These are phyloP conservation scores for Phocides pigmalion DNA, from an alignment of 1,140 invertebrate species.

Conservation along the genomic window DNA sequence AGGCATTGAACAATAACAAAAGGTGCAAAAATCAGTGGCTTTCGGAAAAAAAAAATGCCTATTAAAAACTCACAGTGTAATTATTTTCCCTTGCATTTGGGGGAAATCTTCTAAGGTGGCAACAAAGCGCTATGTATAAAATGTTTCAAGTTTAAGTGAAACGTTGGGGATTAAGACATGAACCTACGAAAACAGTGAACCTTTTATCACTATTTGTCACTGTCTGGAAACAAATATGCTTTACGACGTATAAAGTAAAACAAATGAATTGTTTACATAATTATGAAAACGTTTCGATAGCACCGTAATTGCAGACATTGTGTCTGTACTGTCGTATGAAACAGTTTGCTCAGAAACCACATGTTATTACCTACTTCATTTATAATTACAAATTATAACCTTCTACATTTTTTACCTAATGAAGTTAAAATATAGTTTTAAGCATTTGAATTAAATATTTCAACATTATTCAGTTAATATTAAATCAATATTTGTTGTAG, in stretches of 20 bases:
- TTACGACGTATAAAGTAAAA: constrained; percentile 14
- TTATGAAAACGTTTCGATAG: not conserved
- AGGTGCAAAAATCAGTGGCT: too few relatives aligned
- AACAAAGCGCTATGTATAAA: not conserved
- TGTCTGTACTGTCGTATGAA: constrained; percentile 12
- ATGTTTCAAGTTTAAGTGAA: not conserved
- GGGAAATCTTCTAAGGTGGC: too few relatives aligned
- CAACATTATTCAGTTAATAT: too few relatives aligned
- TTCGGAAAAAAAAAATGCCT: too few relatives aligned
- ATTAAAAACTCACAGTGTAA: too few relatives aligned
- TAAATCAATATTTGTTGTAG: too few relatives aligned
- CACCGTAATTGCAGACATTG: constrained; percentile 39
- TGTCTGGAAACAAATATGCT: constrained; percentile 17
- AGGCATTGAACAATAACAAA: too few relatives aligned
- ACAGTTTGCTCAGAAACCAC: not conserved
- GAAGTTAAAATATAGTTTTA: too few relatives aligned
- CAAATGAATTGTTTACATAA: constrained; percentile 20
- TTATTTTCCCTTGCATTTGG: too few relatives aligned
- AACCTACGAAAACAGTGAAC: constrained; percentile 3
- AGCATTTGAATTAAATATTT: too few relatives aligned
- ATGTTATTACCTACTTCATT: not conserved
- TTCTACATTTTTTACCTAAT: too few relatives aligned
- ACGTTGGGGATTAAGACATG: not conserved
- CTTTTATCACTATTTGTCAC: constrained; percentile 9
- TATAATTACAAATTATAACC: too few relatives aligned